phyloP scores from a whole-genome alignment of 2,797 vertebrate genomes.

The Toxotes lorentzi region DNA sequence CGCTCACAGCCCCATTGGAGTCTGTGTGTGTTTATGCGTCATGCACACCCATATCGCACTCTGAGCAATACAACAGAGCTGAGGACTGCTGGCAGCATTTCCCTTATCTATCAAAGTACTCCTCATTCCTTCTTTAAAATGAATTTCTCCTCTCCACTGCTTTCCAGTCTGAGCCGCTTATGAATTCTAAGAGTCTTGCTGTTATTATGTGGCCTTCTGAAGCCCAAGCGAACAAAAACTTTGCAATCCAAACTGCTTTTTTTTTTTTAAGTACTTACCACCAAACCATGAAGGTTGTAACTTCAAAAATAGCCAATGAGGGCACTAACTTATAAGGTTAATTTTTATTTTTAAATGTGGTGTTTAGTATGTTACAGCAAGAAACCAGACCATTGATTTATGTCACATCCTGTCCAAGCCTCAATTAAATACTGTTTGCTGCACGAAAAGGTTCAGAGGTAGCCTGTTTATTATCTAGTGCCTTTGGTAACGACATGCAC shows the following conservation, averaged over 20 bases:
- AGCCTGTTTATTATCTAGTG: conserved; percentile 49
- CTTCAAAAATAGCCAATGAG: conserved; percentile 10
- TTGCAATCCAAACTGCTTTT: conserved; percentile 32
- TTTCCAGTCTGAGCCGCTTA: conserved; percentile 56
- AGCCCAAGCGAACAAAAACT: conserved; percentile 37
- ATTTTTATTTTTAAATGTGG: conserved; percentile 21
- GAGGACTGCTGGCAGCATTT: conserved; percentile 67
- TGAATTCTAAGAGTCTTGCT: conserved; percentile 60
- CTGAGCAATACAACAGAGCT: conserved; percentile 64
- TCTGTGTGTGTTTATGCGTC: conserved; percentile 62
- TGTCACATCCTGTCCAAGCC: conserved; percentile 31
- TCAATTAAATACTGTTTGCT: conserved; percentile 53
- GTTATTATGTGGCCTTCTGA: conserved; percentile 61
- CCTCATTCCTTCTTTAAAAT: conserved; percentile 73
- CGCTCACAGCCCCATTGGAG: conserved; percentile 42
- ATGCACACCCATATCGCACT: conserved; percentile 62
- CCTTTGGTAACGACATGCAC: conserved; percentile 53
- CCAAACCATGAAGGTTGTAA: neutral
- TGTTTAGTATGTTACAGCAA: conserved; percentile 30
- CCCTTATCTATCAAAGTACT: conserved; percentile 76
- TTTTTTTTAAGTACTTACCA: conserved; percentile 18
- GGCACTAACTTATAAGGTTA: conserved; percentile 10
- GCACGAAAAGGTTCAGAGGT: conserved; percentile 48
- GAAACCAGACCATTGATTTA: conserved; percentile 45
- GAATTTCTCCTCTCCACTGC: conserved; percentile 76